Conservation (phyloP, 2,113 vertebrate species). For the Dryoscopus gambensis region DNA sequence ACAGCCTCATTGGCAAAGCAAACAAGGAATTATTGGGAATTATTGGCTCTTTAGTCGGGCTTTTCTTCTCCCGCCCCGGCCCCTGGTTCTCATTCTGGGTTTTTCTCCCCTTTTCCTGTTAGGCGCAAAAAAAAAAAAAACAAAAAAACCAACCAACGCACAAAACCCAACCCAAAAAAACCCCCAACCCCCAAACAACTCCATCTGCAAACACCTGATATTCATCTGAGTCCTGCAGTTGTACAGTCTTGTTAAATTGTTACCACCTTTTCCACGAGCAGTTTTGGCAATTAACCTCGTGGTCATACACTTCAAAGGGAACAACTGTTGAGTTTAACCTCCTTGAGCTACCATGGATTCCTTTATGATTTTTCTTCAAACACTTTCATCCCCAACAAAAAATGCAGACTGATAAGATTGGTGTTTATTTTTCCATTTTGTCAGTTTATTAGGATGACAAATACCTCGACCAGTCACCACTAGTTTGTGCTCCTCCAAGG, state of each 20-base stretch:
- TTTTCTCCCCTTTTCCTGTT: constrained; percentile 70
- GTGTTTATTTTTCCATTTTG: constrained; percentile 70
- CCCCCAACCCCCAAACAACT: neutral
- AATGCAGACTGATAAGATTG: constrained; percentile 71
- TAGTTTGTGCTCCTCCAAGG: neutral
- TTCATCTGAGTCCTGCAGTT: constrained; percentile 78
- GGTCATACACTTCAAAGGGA: constrained; percentile 90
- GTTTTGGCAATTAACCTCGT: constrained; percentile 93
- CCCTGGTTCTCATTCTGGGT: constrained; percentile 67
- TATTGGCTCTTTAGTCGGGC: constrained; percentile 83
- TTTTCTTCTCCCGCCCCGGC: constrained; percentile 71
- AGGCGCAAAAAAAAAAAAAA: neutral
- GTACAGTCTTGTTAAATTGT: constrained; percentile 93
- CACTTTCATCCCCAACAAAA: constrained; percentile 81
- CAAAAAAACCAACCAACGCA: too few species aligned
- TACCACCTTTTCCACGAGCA: constrained; percentile 96
- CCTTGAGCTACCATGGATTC: constrained; percentile 79
- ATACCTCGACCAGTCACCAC: neutral
- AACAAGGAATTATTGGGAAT: constrained; percentile 95
- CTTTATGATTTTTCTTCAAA: constrained; percentile 83
- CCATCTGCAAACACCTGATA: constrained; percentile 96
- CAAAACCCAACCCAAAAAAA: neutral
- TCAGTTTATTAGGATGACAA: constrained; percentile 72
- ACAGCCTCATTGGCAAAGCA: constrained; percentile 89
- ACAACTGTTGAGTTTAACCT: constrained; percentile 89